phyloP scores from a whole-genome alignment of 2,797 vertebrate genomes.

The Propithecus perrieri region DNA sequence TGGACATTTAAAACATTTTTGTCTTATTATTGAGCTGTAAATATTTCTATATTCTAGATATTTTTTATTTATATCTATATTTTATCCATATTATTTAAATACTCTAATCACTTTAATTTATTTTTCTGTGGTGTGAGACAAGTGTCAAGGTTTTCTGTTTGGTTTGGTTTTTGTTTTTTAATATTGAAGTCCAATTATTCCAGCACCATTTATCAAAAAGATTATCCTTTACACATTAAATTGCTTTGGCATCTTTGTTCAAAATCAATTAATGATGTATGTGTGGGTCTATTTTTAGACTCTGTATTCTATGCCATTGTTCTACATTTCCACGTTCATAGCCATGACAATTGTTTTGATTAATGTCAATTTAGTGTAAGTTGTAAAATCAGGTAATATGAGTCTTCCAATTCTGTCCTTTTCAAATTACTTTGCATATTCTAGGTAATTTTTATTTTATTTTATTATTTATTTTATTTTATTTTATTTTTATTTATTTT shows the following conservation, averaged over 20 bases:
- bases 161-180: not conserved
- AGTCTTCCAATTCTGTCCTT: not conserved
- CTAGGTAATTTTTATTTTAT: not conserved
- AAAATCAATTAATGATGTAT: not conserved
- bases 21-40: not conserved
- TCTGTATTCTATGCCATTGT: not conserved
- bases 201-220: not conserved
- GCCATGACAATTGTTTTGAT: not conserved
- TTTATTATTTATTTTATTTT: not conserved
- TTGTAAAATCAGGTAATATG: not conserved
- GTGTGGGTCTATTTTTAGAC: not conserved
- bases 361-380: not conserved
- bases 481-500: not conserved
- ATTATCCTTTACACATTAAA: not conserved
- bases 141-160: not conserved
- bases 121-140: not conserved
- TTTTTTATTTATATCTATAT: not conserved
- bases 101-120: not conserved
- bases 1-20: not conserved
- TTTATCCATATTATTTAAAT: not conserved
- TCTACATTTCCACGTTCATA: not conserved
- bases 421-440: not conserved
- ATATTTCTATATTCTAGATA: not conserved
- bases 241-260: not conserved
- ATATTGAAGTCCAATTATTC: not conserved